These are phyloP conservation scores for Buteo buteo DNA, from an alignment of 2,113 vertebrate species.

Conservation along the genomic window DNA sequence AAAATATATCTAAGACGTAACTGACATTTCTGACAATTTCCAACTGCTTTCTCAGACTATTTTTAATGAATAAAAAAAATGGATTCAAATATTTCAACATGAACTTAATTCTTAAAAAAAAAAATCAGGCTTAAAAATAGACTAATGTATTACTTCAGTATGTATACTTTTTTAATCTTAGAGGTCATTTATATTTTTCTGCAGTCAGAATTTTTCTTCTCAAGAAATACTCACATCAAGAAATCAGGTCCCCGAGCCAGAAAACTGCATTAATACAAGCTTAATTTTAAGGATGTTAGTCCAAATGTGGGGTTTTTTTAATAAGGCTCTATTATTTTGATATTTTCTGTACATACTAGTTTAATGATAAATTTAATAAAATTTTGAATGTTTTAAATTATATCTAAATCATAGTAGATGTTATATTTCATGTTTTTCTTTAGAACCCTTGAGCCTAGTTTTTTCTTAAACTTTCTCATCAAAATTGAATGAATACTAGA, in stretches of 20 bases:
- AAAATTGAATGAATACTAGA: not conserved
- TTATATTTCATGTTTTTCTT: not conserved
- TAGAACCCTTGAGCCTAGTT: not conserved
- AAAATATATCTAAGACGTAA: conserved; percentile 26
- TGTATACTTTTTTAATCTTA: not conserved
- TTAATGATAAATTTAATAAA: not conserved
- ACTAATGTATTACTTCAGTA: not conserved
- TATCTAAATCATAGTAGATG: not conserved
- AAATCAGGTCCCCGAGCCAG: not conserved
- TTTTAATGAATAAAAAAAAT: conserved; percentile 34
- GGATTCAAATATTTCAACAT: not conserved
- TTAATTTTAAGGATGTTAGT: not conserved
- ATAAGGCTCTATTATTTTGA: not conserved
- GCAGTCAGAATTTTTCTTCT: not conserved
- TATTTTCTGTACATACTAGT: not conserved
- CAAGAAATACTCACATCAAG: not conserved
- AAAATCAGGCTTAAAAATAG: not conserved
- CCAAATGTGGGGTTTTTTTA: not conserved
- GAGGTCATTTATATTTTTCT: not conserved
- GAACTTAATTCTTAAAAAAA: not conserved
- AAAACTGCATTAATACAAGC: not conserved
- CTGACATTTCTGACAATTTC: conserved; percentile 48
- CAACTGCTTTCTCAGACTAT: not conserved
- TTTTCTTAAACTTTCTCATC: not conserved
- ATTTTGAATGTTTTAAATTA: not conserved